These are phyloP conservation scores for Boloria euphrosyne DNA, from an alignment of 2,888 invertebrate species.

Conservation along the genomic window DNA sequence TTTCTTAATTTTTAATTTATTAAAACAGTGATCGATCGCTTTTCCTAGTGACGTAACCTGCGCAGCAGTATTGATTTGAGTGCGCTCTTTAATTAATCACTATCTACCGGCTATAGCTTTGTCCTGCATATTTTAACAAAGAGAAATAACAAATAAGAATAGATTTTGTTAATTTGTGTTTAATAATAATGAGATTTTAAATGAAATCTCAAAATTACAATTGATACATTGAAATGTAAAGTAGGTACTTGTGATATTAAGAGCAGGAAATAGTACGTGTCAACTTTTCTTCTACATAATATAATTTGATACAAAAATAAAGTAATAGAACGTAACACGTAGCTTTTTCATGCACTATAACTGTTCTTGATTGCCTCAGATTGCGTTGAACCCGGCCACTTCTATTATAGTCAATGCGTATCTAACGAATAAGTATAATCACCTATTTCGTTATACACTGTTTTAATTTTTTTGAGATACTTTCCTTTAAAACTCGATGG, in stretches of 20 bases:
- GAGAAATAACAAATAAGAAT: neutral
- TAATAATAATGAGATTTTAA: neutral
- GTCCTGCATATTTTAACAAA: neutral
- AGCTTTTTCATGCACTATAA: slow-evolving; percentile 27
- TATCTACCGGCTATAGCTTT: slow-evolving; percentile 5
- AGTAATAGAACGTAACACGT: slow-evolving; percentile 5
- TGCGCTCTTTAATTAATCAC: slow-evolving; percentile 13
- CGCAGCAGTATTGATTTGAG: slow-evolving; percentile 13
- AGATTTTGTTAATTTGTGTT: neutral
- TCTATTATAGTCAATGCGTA: slow-evolving; percentile 19
- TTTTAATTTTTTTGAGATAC: neutral
- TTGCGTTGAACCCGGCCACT: slow-evolving; percentile 29
- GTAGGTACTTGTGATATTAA: neutral
- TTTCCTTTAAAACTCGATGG: neutral
- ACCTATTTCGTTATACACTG: slow-evolving; percentile 10
- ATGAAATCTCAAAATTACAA: too few species aligned
- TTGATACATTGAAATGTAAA: too few species aligned
- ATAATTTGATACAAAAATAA: slow-evolving; percentile 3
- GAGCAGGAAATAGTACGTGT: too few species aligned
- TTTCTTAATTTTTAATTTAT: neutral
- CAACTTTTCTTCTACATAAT: neutral
- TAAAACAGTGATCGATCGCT: slow-evolving; percentile 8
- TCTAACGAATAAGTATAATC: slow-evolving; percentile 12
- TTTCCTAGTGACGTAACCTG: slow-evolving; percentile 13
- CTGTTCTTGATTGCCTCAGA: slow-evolving; percentile 35